A percentile compares a stretch with the other conserved stretches of the same genome.
phyloP scores from a whole-genome alignment of 2,113 vertebrate genomes.

The Poeciliopsis retropinna region DNA sequence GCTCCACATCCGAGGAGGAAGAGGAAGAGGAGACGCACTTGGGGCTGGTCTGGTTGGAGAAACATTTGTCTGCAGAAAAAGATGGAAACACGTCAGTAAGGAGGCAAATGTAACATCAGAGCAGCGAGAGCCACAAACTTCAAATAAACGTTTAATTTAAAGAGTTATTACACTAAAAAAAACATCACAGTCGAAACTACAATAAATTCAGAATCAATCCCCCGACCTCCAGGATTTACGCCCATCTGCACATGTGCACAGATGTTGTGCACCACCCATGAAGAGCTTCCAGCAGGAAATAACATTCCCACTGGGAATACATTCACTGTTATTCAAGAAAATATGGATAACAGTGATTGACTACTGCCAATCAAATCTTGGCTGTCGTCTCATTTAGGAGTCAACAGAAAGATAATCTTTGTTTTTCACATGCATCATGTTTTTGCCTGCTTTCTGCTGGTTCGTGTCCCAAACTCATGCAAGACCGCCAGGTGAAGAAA shows the following conservation, averaged over 20 bases:
- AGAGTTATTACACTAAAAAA: neutral
- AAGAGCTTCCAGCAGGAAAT: neutral
- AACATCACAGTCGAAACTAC: neutral
- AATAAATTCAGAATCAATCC: neutral
- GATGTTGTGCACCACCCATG: neutral
- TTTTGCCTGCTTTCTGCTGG: no score
- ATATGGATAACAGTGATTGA: neutral
- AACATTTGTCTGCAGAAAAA: slow-evolving; percentile 82
- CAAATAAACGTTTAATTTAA: neutral
- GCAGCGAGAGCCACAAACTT: neutral
- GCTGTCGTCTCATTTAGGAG: neutral
- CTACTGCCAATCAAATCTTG: neutral
- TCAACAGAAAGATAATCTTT: neutral
- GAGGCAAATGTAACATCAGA: neutral
- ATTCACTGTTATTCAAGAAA: neutral
- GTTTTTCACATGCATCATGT: neutral
- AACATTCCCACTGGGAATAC: neutral
- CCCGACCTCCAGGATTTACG: no score
- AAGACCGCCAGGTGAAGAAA: no score
- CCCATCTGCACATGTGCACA: no score
- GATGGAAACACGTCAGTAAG: neutral
- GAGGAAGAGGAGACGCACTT: slow-evolving; percentile 80
- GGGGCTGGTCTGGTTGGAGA: slow-evolving; percentile 80
- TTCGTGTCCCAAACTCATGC: no score
- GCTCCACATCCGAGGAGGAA: slow-evolving; percentile 56